Evolutionary conservation across 30 jellyfish, hydroid and myxozoan genomes (phyloP), one percentile per base, ranked within the genome.

Genomic region (Turritopsis rubra): DNA sequence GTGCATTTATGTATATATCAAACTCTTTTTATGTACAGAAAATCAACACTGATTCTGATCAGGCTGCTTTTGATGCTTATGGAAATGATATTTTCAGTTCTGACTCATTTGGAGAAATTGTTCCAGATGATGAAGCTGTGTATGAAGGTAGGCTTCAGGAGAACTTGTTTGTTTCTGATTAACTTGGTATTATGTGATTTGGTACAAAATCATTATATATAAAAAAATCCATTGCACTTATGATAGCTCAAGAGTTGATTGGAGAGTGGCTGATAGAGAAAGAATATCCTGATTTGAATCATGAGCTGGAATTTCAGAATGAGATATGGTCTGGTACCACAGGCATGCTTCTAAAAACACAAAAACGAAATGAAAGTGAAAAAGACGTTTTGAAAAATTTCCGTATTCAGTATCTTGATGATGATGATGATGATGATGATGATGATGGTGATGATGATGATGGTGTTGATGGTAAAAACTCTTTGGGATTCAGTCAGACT

Each of bases 11-110:
- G 13, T 41, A 41, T 41, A 3, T 13, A 41, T 41, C 60, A 41
- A 41, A 41, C 13, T 41, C 13, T 13, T 41, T 41, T 3, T 3
- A 3, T 83, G 30, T 70, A 9, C 22, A 88, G 96, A 88, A 88
- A 81, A 88, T 88, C 60, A 91, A 88, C 54, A 87, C 84, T 66
- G 96, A 87, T 31, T 88, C 96, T 21, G 96, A 88, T 52, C 87
- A 29, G 29, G 96, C 96, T 52, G 75, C 93, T 0, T 28, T 75
- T 21, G 96, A 88, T 21, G 96, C 90, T n/a, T 84, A 81, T 80
- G 96, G 96, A 21, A 82, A 74, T 0, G 85, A 79, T 16, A 27
- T 79, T 16, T 28, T 31, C 0, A 20, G 20, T 26, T 29, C 85
- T 19, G 68, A 54, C 80, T 17, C 27, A 16, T 23, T 79, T 21